Evolutionary conservation across 2,797 vertebrate genomes (phyloP).

Genomic region (Chelidonichthys spinosus): DNA sequence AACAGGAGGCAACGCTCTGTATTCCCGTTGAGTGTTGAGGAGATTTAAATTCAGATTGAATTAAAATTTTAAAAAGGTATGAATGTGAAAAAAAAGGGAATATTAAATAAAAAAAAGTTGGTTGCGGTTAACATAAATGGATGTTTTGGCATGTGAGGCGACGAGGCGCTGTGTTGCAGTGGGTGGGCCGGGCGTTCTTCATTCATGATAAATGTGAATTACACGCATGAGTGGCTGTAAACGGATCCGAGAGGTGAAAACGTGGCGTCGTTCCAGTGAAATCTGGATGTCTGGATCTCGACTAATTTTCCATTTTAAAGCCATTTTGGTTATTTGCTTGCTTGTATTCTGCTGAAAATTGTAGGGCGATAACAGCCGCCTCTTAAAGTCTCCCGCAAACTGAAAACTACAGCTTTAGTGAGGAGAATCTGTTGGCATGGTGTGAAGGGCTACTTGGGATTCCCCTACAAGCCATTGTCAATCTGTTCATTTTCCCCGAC

Average conservation of each 20-base stretch:
- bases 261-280: slow-evolving; percentile 4
- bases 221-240: slow-evolving; percentile 57
- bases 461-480: slow-evolving; percentile 61
- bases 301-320: slow-evolving; percentile 34
- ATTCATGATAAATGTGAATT: slow-evolving; percentile 75
- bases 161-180: slow-evolving; percentile 39
- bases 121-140: slow-evolving; percentile 53
- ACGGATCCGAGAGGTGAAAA: slow-evolving; percentile 63
- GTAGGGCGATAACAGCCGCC: slow-evolving; percentile 26
- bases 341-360: no score
- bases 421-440: slow-evolving; percentile 33
- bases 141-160: slow-evolving; percentile 57
- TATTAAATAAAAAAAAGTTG: not conserved
- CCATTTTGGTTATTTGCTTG: not conserved
- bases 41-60: not conserved
- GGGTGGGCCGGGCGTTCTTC: slow-evolving; percentile 67
- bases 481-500: slow-evolving; percentile 49
- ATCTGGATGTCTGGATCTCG: no score
- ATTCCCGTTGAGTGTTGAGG: no score
- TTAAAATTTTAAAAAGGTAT: not conserved
- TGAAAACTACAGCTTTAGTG: slow-evolving; percentile 42
- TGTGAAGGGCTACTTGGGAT: slow-evolving; percentile 40
- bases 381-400: not conserved
- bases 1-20: no score
- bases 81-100: not conserved